Evolutionary conservation across 35 echinoderm and acorn worm species (phyloP), one percentile per base, ranked within the genome.

Genomic region (Ophioderma brevispina): DNA sequence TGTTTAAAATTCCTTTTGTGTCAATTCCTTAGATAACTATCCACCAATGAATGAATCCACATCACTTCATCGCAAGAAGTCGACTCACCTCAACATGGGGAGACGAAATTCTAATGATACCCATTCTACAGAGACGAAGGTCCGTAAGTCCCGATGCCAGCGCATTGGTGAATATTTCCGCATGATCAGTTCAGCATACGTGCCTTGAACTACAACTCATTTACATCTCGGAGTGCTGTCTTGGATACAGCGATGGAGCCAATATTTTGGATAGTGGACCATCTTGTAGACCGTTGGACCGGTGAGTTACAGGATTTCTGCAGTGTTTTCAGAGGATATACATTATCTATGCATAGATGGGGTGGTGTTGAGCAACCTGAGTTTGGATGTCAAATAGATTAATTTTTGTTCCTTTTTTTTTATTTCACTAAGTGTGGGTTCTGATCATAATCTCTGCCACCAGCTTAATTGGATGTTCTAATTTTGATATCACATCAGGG

Each of bases 141-240:
- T 18, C 4, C 59, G n/a, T 4, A 70, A 25, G n/a, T 13, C 59
- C 5, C 4, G 15, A 2, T 70, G 59, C n/a, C 59, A 70, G 59
- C 10, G 23, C 1, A 25, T 70, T 25, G 10, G 10, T 18, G 59
- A 70, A 4, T 70, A 70, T 25, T 70, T 70, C n/a, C 10, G 59
- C 2, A 70, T 70, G 59, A 70, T 91, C 38, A 90, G 78, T 83
- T 96, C 34, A 87, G 79, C 40, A 32, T 96, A 3, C 55, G 90
- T 37, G 91, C 92, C n/a, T 76, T 97, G 37, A 94, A 85, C 13
- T 97, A 94, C 55, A 97, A 97, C 77, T 86, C 80, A 18, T 94
- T 97, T 70, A 94, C 92, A 13, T 83, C 84, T 55, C 64, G 50
- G 25, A 56, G 42, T 33, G 75, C 35, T 19, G n/a, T 79, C 21